These are phyloP conservation scores for Bombus confusus DNA, from an alignment of 1,140 invertebrate genomes.

Conservation along the genomic window DNA sequence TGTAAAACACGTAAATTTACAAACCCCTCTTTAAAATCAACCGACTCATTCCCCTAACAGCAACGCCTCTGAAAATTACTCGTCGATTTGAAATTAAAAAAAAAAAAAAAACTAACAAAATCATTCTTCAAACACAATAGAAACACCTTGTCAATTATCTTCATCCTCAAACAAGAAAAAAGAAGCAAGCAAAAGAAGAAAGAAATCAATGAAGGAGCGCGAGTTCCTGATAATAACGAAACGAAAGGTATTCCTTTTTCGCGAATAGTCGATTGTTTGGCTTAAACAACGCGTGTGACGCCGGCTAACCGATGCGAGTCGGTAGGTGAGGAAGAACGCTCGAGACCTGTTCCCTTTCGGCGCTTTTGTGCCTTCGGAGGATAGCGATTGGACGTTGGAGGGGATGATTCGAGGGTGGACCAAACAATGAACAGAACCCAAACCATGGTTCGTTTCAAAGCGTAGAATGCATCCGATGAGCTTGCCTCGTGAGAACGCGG, in stretches of 20 bases:
- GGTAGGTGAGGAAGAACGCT: constrained; percentile 9
- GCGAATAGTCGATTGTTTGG: not conserved
- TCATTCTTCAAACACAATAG: not conserved
- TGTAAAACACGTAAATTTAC: too few relatives aligned
- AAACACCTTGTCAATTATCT: not conserved
- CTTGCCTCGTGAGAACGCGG: constrained; percentile 44
- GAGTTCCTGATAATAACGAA: not conserved
- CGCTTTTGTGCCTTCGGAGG: constrained; percentile 28
- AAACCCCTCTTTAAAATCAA: too few relatives aligned
- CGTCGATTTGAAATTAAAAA: not conserved
- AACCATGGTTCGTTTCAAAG: constrained; percentile 56
- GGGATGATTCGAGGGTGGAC: not conserved
- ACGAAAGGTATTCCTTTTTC: not conserved
- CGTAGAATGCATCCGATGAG: constrained; percentile 57
- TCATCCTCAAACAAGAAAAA: not conserved
- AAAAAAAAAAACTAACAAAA: not conserved
- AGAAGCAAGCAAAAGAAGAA: not conserved
- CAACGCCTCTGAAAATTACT: not conserved
- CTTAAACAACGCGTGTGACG: constrained; percentile 25
- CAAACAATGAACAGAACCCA: constrained; percentile 56
- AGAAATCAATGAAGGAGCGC: too few relatives aligned
- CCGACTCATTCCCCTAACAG: accelerated
- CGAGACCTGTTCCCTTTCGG: constrained; percentile 37
- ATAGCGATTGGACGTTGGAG: not conserved
- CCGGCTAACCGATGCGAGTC: constrained; percentile 19